phyloP scores from a whole-genome alignment of 2,113 vertebrate species.

The Vanacampus margaritifer region DNA sequence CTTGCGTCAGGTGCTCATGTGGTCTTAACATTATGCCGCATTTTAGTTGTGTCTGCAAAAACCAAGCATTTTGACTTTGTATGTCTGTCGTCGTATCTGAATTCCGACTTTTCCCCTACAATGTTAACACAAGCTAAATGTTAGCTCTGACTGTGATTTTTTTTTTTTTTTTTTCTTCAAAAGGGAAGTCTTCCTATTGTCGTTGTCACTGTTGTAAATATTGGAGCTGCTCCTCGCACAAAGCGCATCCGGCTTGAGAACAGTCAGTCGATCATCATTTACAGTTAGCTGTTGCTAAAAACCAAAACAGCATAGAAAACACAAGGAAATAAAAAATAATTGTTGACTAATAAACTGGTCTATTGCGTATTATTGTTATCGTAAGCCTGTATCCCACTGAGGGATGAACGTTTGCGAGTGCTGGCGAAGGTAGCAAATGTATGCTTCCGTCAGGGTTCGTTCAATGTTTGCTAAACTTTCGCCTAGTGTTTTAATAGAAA shows the following conservation, averaged over 20 bases:
- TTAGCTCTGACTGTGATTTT: constrained; percentile 41
- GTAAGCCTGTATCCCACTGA: too few relatives aligned
- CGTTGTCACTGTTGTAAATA: constrained; percentile 46
- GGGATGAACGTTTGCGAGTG: too few relatives aligned
- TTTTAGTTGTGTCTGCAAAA: constrained; percentile 23
- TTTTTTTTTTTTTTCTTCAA: constrained; percentile 10
- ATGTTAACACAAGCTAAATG: constrained; percentile 3
- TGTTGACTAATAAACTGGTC: constrained; percentile 57
- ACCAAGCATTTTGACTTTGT: constrained; percentile 8
- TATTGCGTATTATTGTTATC: too few relatives aligned
- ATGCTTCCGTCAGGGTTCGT: too few relatives aligned
- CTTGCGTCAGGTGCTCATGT: constrained; percentile 17
- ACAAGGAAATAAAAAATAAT: constrained; percentile 59
- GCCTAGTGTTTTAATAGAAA: too few relatives aligned
- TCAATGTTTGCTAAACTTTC: too few relatives aligned
- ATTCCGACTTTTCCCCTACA: neutral
- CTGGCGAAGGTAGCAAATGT: too few relatives aligned
- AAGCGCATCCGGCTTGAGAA: constrained; percentile 63
- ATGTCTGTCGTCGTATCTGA: neutral
- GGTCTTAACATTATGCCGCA: constrained; percentile 27
- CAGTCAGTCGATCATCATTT: constrained; percentile 69
- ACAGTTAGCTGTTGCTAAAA: constrained; percentile 59
- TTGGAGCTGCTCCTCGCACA: constrained; percentile 66
- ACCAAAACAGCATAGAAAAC: constrained; percentile 60
- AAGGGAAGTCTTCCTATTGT: constrained; percentile 57